These are phyloP conservation scores for Caenorhabditis sp. DNA, from an alignment of 2,888 invertebrate species.

Conservation along the genomic window DNA sequence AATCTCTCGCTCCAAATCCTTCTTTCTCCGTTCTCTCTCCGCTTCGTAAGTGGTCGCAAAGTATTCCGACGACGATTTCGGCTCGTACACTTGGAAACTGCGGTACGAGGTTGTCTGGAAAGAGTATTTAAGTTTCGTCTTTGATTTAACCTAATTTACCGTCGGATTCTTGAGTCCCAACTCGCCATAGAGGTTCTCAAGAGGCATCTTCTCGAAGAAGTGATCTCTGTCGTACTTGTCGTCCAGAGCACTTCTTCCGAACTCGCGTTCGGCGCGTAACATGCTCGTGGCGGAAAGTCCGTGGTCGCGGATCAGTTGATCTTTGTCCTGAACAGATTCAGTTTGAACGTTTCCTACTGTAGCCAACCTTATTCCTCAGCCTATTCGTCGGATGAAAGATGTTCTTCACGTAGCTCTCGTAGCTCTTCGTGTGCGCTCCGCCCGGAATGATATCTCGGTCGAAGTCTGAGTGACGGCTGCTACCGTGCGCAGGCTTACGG, in stretches of 20 bases:
- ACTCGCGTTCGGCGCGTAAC: slow-evolving; percentile 72
- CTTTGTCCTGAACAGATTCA: slow-evolving; percentile 56
- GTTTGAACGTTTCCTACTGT: neutral
- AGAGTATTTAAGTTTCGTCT: neutral
- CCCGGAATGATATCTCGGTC: slow-evolving; percentile 68
- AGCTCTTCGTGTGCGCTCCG: slow-evolving; percentile 72
- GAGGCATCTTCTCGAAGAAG: slow-evolving; percentile 69
- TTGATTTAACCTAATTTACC: slow-evolving; percentile 6
- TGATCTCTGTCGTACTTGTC: slow-evolving; percentile 67
- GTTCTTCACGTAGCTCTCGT: slow-evolving; percentile 73
- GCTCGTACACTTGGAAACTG: slow-evolving; percentile 75
- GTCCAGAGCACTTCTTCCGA: slow-evolving; percentile 73
- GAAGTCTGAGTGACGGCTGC: slow-evolving; percentile 46
- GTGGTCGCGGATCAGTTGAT: slow-evolving; percentile 56
- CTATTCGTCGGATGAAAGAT: slow-evolving; percentile 70
- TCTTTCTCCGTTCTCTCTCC: slow-evolving; percentile 48
- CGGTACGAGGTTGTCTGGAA: slow-evolving; percentile 58
- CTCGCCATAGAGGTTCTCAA: slow-evolving; percentile 71
- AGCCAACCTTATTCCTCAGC: slow-evolving; percentile 44
- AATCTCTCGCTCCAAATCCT: slow-evolving; percentile 44
- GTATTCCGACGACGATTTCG: slow-evolving; percentile 76
- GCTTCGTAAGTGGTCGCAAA: slow-evolving; percentile 63
- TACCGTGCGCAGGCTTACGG: slow-evolving; percentile 63
- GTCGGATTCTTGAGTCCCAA: slow-evolving; percentile 66
- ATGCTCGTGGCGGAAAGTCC: slow-evolving; percentile 72